Evolutionary conservation across 2,113 vertebrate genomes (phyloP).

Genomic region (Drymodes brunneopygia): DNA sequence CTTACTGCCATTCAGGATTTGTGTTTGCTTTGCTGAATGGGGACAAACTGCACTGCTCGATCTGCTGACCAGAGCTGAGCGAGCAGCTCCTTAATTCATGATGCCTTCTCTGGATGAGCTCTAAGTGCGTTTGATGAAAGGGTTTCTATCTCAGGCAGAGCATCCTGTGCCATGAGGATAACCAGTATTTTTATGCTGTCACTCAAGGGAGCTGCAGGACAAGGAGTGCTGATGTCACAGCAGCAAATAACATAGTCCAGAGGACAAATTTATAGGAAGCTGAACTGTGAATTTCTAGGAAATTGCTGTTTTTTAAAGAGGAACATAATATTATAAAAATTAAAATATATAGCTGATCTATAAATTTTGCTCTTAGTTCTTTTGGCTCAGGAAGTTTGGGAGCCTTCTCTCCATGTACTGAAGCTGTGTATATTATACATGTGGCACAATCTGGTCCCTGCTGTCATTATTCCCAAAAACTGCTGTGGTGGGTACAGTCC

Average conservation of each 20-base stretch:
- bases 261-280: background rate
- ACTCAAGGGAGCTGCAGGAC: background rate
- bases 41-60: background rate
- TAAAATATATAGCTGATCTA: background rate
- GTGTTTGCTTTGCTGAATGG: background rate
- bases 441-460: background rate
- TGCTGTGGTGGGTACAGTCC: background rate
- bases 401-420: background rate
- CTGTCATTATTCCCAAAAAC: background rate
- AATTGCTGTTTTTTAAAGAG: background rate
- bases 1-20: background rate
- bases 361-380: background rate
- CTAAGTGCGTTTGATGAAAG: background rate
- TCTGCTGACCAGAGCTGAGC: background rate
- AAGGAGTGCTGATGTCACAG: background rate
- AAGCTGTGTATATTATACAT: background rate
- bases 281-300: background rate
- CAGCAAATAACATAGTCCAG: background rate
- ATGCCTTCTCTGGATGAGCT: background rate
- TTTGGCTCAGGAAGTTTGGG: background rate
- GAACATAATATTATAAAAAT: background rate
- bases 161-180: background rate
- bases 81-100: background rate
- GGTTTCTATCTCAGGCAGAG: background rate
- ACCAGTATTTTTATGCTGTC: background rate